Evolutionary conservation across 2,113 vertebrate species (phyloP), one percentile per base, ranked within the genome.

Genomic region (Aix galericulata): DNA sequence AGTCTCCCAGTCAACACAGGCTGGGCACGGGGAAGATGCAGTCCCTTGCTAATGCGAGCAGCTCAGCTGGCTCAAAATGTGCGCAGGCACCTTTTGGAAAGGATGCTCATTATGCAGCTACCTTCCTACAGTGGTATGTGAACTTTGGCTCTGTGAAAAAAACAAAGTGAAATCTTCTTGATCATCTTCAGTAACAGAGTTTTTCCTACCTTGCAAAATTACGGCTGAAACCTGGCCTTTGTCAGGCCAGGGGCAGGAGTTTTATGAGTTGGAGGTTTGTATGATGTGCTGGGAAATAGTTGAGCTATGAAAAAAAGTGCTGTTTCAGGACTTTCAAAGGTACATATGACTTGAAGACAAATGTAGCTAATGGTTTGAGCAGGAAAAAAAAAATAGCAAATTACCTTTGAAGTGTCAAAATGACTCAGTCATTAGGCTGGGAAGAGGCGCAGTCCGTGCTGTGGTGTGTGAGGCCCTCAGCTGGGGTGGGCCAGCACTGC

Each of bases 401-500:
- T 21, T 9, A 42, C 8, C 34, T 90, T 66, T 36, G 6, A 68
- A 62, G 67, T 59, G 40, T 80, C 34, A 84, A 75, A 87, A 91
- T 79, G 62, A 85, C 40, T 90, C 92, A 88, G 25, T 18, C 40
- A 34, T 64, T 9, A 53, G 44, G 40, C 63, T 82, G 72, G 63
- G 16, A 69, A 71, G 50, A 42, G 38, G 25, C 13, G 44, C 0
- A 17, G 1, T 2, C 21, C 11, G 22, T 13, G 17, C 23, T 44
- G 36, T 11, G 17, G 22, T 25, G 2, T 0, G 5, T 5, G 55
- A 34, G 56, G 78, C 56, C 13, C 53, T 46, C 13, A 23, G 66
- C 13, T 1, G 7, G 6, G 21, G 14, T 17, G 13, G 2, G 0
- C 0, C 2, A 76, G 48, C 7, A 9, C 8, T 0, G 0, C n/a